These are phyloP conservation scores for Maniola hyperantus DNA, from an alignment of 2,888 invertebrate genomes.

Conservation along the genomic window DNA sequence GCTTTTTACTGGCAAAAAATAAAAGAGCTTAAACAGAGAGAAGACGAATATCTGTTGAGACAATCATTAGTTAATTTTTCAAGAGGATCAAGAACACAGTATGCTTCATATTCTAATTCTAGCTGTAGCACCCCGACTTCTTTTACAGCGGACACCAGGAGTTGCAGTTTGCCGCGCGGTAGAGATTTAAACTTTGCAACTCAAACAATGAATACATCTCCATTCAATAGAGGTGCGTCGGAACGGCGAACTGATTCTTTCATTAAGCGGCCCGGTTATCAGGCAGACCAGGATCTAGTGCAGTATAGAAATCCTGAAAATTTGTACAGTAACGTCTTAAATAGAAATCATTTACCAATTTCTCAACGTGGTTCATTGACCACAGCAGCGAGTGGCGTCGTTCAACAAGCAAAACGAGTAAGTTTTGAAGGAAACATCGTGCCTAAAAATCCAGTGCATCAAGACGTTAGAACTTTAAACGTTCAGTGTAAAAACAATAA, in stretches of 20 bases:
- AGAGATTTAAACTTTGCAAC: constrained; percentile 52
- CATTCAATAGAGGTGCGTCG: constrained; percentile 61
- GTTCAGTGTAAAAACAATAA: constrained; percentile 6
- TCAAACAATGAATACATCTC: constrained; percentile 52
- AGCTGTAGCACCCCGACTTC: constrained; percentile 58
- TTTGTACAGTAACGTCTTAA: constrained; percentile 46
- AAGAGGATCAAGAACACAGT: constrained; percentile 44
- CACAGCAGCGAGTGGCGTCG: constrained; percentile 37
- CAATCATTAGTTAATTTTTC: constrained; percentile 56
- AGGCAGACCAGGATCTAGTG: constrained; percentile 51
- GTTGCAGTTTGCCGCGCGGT: constrained; percentile 63
- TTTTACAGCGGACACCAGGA: constrained; percentile 53
- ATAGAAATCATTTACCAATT: constrained; percentile 46
- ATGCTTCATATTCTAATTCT: constrained; percentile 47
- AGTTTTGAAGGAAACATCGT: constrained; percentile 59
- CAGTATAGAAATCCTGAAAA: constrained; percentile 62
- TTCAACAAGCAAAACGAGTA: constrained; percentile 56
- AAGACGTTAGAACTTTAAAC: constrained; percentile 33
- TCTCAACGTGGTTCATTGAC: constrained; percentile 52
- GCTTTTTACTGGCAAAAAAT: constrained; percentile 87
- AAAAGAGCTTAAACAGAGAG: constrained; percentile 84
- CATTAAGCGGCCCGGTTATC: constrained; percentile 49
- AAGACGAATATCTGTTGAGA: constrained; percentile 78
- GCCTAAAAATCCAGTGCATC: constrained; percentile 37
- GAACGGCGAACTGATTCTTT: constrained; percentile 69